A percentile compares a stretch with the other conserved stretches of the same genome.
Evolutionary conservation across 2,888 invertebrate species (phyloP).

Genomic region (Orthosia gothica): DNA sequence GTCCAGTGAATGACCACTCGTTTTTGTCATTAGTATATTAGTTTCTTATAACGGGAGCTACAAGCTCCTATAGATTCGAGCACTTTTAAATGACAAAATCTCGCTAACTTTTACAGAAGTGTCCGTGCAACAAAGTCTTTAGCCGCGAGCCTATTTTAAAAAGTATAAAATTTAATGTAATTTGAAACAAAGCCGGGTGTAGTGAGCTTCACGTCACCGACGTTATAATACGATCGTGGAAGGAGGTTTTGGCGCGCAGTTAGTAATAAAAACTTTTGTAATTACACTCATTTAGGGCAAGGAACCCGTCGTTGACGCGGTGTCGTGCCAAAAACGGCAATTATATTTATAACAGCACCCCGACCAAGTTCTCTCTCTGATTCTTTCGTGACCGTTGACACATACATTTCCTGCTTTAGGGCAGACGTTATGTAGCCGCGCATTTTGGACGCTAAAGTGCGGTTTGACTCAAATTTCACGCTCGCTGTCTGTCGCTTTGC

Average conservation of each 20-base stretch:
- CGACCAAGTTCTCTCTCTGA: constrained; percentile 71
- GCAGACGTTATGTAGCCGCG: constrained; percentile 32
- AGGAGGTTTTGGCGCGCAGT: constrained; percentile 87
- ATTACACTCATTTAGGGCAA: constrained; percentile 90
- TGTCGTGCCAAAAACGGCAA: constrained; percentile 89
- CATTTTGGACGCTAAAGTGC: constrained; percentile 51
- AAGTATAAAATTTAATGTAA: constrained; percentile 72
- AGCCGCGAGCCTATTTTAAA: constrained; percentile 53
- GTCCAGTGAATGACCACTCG: no score
- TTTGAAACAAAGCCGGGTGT: constrained; percentile 72
- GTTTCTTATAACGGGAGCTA: not conserved
- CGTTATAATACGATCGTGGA: constrained; percentile 78
- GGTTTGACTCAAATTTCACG: constrained; percentile 36
- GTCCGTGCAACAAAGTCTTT: constrained; percentile 33
- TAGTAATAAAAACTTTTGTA: constrained; percentile 91
- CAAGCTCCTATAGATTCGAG: not conserved
- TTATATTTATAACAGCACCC: constrained; percentile 86
- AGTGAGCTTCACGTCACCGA: constrained; percentile 72
- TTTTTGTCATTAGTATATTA: no score
- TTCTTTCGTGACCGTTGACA: constrained; percentile 68
- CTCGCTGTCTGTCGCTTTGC: constrained; percentile 7
- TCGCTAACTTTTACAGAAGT: constrained; percentile 23
- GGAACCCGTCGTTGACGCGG: constrained; percentile 86
- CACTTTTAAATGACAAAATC: constrained; percentile 9
- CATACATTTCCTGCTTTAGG: constrained; percentile 58